Conservation (phyloP, 1,140 invertebrate genomes). For the Eurosta solidaginis region DNA sequence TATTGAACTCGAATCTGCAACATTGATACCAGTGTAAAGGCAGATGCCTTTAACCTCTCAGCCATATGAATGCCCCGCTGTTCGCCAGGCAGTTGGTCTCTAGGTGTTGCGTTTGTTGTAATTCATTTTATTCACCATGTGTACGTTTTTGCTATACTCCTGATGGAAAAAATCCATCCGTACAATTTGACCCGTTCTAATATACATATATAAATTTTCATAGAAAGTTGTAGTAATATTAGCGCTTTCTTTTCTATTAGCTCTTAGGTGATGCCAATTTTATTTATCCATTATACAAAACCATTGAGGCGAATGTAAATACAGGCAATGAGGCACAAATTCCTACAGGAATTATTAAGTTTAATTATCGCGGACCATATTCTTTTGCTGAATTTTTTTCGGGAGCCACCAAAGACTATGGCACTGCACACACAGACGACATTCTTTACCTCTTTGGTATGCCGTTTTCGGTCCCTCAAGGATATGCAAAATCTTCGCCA, state of each 20-base stretch:
- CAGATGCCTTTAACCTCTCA: too few relatives aligned
- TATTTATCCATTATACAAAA: slow-evolving; percentile 32
- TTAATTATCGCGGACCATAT: slow-evolving; percentile 38
- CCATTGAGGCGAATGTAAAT: slow-evolving; percentile 12
- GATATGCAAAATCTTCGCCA: slow-evolving; percentile 30
- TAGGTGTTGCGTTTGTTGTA: too few relatives aligned
- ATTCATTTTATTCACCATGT: too few relatives aligned
- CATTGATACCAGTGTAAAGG: too few relatives aligned
- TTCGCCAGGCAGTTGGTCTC: too few relatives aligned
- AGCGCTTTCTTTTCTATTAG: slow-evolving; percentile 22
- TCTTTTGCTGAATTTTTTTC: slow-evolving; percentile 39
- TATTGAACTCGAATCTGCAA: too few relatives aligned
- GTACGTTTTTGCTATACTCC: too few relatives aligned
- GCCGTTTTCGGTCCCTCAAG: slow-evolving; percentile 22
- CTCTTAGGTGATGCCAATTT: slow-evolving; percentile 33
- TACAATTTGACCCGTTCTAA: too few relatives aligned
- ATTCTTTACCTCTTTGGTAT: slow-evolving; percentile 41
- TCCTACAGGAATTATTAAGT: background rate
- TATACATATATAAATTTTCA: too few relatives aligned
- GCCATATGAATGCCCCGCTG: too few relatives aligned
- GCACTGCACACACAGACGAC: slow-evolving; percentile 49
- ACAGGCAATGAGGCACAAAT: background rate
- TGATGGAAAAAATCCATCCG: too few relatives aligned
- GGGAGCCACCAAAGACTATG: slow-evolving; percentile 29
- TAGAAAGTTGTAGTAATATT: background rate